Conservation (phyloP, 2,113 vertebrate genomes). For the Microcebus lehilahytsara region DNA sequence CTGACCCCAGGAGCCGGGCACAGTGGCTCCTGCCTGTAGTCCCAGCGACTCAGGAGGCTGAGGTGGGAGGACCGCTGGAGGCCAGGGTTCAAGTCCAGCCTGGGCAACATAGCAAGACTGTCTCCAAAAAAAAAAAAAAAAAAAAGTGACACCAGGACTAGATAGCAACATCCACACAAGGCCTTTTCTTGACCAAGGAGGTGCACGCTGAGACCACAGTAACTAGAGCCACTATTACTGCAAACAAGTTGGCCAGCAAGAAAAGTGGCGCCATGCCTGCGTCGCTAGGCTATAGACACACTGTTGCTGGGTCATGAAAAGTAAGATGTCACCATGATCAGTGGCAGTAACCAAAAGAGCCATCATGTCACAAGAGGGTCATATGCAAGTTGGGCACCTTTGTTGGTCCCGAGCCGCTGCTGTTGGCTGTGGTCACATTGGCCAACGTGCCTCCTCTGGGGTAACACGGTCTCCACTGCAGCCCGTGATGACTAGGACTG, state of each 20-base stretch:
- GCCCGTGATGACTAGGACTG: background rate
- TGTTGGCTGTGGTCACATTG: accelerated
- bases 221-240: background rate
- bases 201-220: background rate
- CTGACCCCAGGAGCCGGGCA: background rate
- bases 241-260: background rate
- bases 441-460: background rate
- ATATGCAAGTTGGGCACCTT: background rate
- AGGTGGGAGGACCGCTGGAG: no score
- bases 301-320: background rate
- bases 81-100: no score
- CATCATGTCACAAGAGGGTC: background rate
- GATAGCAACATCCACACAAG: background rate
- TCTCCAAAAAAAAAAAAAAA: no score
- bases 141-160: background rate
- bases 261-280: background rate
- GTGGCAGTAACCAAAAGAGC: background rate
- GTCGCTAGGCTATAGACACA: background rate
- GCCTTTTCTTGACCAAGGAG: background rate
- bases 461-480: accelerated
- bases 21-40: no score
- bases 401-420: background rate
- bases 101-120: no score
- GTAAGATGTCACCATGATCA: background rate
- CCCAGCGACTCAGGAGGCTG: no score